phyloP scores from a whole-genome alignment of 2,113 vertebrate genomes.

The Gallinago paraguaiae region DNA sequence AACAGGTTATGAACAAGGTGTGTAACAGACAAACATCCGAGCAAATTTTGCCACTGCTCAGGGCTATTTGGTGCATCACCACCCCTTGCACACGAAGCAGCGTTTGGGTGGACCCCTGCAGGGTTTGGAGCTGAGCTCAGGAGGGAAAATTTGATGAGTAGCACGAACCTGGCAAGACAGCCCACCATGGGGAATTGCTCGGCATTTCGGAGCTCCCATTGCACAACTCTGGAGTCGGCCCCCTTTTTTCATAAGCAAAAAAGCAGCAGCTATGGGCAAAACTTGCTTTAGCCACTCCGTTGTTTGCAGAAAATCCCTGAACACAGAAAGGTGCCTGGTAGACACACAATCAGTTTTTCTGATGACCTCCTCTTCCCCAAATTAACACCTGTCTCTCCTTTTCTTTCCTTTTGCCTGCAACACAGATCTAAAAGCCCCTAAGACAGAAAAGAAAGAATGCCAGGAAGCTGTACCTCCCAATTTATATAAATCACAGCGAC shows the following conservation, averaged over 20 bases:
- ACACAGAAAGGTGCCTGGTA: background rate
- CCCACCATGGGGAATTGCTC: background rate
- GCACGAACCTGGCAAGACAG: accelerated
- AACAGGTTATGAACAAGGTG: background rate
- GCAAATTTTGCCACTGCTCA: background rate
- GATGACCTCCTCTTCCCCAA: background rate
- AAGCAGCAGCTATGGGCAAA: background rate
- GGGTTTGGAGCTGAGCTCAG: background rate
- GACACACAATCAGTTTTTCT: background rate
- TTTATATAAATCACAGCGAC: background rate
- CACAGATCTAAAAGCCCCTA: background rate
- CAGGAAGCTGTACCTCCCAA: background rate
- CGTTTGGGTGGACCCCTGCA: background rate
- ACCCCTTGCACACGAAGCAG: accelerated
- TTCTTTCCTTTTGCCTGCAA: background rate
- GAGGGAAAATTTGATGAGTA: background rate
- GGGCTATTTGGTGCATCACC: background rate
- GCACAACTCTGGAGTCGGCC: accelerated
- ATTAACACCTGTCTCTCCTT: background rate
- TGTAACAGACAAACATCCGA: accelerated
- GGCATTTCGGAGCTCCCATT: background rate
- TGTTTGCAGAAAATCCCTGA: background rate
- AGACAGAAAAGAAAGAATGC: background rate
- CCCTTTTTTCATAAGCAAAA: background rate
- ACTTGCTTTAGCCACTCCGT: background rate